A percentile compares a stretch with the other conserved stretches of the same genome.
phyloP scores from a whole-genome alignment of 2,797 vertebrate species.

The Lacerta agilis region DNA sequence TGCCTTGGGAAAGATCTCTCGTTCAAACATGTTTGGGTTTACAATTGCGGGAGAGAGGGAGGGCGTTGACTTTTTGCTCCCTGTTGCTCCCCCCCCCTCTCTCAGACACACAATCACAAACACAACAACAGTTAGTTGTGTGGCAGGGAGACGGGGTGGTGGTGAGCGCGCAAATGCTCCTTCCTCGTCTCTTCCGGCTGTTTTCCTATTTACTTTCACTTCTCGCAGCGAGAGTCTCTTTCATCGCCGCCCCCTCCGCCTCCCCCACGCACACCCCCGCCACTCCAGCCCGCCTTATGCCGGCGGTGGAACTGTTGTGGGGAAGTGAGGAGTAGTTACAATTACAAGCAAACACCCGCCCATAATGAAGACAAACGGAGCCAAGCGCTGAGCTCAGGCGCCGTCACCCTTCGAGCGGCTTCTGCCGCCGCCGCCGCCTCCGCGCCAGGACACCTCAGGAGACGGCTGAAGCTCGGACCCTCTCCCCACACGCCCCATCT shows the following conservation, averaged over 20 bases:
- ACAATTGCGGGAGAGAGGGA: not conserved
- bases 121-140: too few relatives aligned
- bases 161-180: not conserved
- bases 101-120: not conserved
- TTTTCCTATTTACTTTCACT: not conserved
- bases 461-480: not conserved
- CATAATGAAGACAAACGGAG: constrained; percentile 4
- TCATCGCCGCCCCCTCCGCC: not conserved
- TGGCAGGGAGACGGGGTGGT: too few relatives aligned
- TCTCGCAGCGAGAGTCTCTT: not conserved
- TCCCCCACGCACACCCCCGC: not conserved
- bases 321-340: not conserved
- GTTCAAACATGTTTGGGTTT: not conserved
- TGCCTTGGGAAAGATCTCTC: not conserved
- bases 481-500: not conserved
- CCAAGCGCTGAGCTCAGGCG: not conserved
- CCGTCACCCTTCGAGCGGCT: not conserved
- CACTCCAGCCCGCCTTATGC: not conserved
- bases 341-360: not conserved
- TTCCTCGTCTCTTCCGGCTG: not conserved
- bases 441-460: not conserved
- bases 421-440: too few relatives aligned
- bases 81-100: not conserved
- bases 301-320: not conserved
- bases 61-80: not conserved